Base-by-base conservation (phyloP, 2,888 invertebrate genomes). In the Lomographa bimaculata region DNA sequence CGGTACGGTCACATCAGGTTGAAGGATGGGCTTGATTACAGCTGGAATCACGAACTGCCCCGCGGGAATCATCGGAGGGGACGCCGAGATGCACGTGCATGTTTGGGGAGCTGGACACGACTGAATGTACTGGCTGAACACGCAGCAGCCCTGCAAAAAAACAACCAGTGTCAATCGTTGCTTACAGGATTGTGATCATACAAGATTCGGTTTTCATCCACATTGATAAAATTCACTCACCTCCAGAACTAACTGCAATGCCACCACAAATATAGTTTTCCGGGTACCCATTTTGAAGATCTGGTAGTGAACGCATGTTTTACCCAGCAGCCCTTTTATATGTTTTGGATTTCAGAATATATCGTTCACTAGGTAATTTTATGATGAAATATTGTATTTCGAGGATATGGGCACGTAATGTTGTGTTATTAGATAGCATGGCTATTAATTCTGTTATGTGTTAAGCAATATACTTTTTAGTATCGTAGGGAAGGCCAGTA, bases 291-390 rank as follows among this genome's bases (percentile, higher is more conserved):
- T 83, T 68, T 71, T 67, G 57, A 44, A 55, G 55, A 50, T 54
- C 40, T 23, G 43, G 27, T 49, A 70, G 57, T 77, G 70, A 69
- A 57, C 45, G 53, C 58, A 44, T 46, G 50, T 40, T 44, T 34
- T 41, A 35, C 54, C 54, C 37, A 46, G 47, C 52, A 57, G 55
- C 55, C 61, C 58, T 56, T 72, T 69, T 82, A 78, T 82, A 83
- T 73, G 75, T 61, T 57, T 54, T 44, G 38, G 46, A 57, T 83
- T 81, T 71, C 80, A 73, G 80, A 81, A 81, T 50, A 45, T 41
- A 38, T 67, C 55, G 63, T 66, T 72, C 63, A 75, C 58, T 62
- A 34, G 70, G 67, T 65, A 61, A 65, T 53, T 36, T 30, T 25
- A 42, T 78, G 65, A 66, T 50, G 73, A 55, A 73, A 76, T 42